Conservation (phyloP, 2,888 invertebrate genomes). For the Xestia sexstrigata region DNA sequence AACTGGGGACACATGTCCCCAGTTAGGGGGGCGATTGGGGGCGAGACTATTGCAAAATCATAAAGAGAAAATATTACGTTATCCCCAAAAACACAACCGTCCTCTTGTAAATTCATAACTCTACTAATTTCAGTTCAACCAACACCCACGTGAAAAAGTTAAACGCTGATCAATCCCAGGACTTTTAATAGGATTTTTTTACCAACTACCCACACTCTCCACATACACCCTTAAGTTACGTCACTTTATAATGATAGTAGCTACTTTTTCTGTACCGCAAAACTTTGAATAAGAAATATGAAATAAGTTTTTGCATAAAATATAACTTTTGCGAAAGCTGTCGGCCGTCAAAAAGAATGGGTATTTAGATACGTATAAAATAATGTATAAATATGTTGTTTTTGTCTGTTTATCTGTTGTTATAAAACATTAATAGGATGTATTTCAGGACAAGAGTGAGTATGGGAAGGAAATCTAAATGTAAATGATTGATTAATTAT, state of each 20-base stretch:
- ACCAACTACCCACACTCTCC: constrained; percentile 43
- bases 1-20: too few relatives aligned
- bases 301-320: constrained; percentile 86
- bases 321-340: constrained; percentile 82
- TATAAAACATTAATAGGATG: neutral
- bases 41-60: too few relatives aligned
- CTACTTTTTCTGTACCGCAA: constrained; percentile 69
- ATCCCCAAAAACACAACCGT: neutral
- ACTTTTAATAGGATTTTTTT: constrained; percentile 58
- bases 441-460: neutral
- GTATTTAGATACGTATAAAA: constrained; percentile 61
- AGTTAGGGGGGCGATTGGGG: too few relatives aligned
- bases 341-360: constrained; percentile 76
- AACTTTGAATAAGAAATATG: constrained; percentile 86
- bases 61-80: neutral
- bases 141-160: constrained; percentile 28
- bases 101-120: constrained; percentile 12
- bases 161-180: constrained; percentile 32
- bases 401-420: constrained; percentile 22
- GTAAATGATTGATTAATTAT: neutral
- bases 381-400: constrained; percentile 42
- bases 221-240: constrained; percentile 39
- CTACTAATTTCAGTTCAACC: neutral
- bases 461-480: neutral
- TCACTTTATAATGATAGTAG: constrained; percentile 56